Percentiles rank a stretch among this genome's conserved stretches.
phyloP scores from a whole-genome alignment of 2,797 vertebrate species.

The Toxotes lorentzi region DNA sequence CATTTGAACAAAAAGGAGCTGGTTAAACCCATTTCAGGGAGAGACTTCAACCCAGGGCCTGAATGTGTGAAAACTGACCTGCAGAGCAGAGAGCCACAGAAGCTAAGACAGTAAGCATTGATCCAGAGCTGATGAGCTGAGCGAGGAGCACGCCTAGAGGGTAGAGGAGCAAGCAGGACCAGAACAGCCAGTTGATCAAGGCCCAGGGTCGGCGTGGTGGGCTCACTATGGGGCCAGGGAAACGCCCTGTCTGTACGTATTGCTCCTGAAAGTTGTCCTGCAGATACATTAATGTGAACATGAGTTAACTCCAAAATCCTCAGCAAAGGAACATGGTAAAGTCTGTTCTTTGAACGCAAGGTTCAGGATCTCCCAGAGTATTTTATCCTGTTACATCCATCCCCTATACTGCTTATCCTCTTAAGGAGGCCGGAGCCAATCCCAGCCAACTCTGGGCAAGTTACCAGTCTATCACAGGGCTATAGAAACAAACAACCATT shows the following conservation, averaged over 20 bases:
- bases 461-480: too few relatives aligned
- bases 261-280: slow-evolving; percentile 95
- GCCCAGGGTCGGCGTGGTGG: slow-evolving; percentile 87
- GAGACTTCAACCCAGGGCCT: background rate
- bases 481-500: too few relatives aligned
- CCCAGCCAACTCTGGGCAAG: too few relatives aligned
- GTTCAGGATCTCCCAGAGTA: too few relatives aligned
- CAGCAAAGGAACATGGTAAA: background rate
- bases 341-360: background rate
- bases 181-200: slow-evolving; percentile 94
- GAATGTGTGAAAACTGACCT: slow-evolving; percentile 84
- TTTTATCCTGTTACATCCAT: too few relatives aligned
- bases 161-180: slow-evolving; percentile 91
- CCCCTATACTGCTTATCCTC: too few relatives aligned
- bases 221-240: slow-evolving; percentile 83
- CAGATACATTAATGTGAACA: slow-evolving; percentile 12
- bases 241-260: slow-evolving; percentile 88
- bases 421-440: too few relatives aligned
- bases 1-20: slow-evolving; percentile 57
- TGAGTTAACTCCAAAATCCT: background rate
- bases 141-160: slow-evolving; percentile 88
- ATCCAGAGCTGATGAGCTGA: slow-evolving; percentile 89
- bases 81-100: slow-evolving; percentile 87
- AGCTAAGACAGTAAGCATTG: slow-evolving; percentile 85
- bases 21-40: slow-evolving; percentile 17